Evolutionary conservation across 2,888 invertebrate genomes (phyloP).

Genomic region (Spatulosminthurus flaviceps): DNA sequence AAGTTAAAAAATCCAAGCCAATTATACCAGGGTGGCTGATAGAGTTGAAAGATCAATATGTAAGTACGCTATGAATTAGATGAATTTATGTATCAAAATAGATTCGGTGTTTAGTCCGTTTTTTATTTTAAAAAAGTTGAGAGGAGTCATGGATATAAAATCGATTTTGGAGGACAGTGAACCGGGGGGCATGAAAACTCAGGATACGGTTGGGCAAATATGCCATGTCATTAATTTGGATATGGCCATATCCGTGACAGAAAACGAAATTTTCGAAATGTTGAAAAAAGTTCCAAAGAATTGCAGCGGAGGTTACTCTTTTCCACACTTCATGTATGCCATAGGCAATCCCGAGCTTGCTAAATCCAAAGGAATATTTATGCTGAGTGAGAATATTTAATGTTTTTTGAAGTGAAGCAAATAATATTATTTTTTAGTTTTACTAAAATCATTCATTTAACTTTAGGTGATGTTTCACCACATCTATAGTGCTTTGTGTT

Average conservation of each 20-base stretch:
- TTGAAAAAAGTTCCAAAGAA: constrained; percentile 48
- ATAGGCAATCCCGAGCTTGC: constrained; percentile 53
- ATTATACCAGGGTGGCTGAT: constrained; percentile 57
- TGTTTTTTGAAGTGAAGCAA: too few species aligned
- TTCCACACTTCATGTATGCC: constrained; percentile 59
- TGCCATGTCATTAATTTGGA: constrained; percentile 17
- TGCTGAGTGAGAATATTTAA: constrained; percentile 32
- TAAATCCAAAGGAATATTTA: constrained; percentile 22
- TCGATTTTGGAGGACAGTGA: constrained; percentile 29
- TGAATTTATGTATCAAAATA: not conserved
- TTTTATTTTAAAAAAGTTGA: constrained; percentile 38
- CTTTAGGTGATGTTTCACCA: too few species aligned
- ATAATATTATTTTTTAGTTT: too few species aligned
- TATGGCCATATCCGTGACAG: constrained; percentile 36
- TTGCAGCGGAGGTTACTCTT: constrained; percentile 50
- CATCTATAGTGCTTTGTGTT: too few species aligned
- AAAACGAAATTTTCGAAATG: constrained; percentile 46
- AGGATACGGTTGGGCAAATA: not conserved
- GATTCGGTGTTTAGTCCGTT: not conserved
- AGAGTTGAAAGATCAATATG: constrained; percentile 50
- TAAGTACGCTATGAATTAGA: constrained; percentile 12
- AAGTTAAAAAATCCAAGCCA: constrained; percentile 41
- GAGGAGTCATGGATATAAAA: constrained; percentile 51
- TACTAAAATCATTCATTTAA: too few species aligned
- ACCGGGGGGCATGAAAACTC: not conserved